A percentile compares a stretch with the other conserved stretches of the same genome.
Evolutionary conservation across 1,140 invertebrate species (phyloP).

Genomic region (Heterodera carotae): DNA sequence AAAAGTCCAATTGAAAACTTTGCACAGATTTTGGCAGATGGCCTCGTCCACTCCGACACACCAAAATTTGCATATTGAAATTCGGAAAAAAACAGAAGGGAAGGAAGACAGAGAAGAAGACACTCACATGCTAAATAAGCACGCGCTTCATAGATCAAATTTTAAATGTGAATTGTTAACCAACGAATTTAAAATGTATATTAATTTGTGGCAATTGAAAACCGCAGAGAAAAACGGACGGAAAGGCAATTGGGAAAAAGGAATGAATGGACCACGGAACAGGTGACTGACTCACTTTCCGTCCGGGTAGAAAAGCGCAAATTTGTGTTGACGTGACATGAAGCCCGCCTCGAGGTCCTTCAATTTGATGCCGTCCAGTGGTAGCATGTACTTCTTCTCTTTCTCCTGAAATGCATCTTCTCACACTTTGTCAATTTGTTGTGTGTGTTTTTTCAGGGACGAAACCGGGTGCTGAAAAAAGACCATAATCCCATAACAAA

Average conservation of each 20-base stretch:
- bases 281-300: constrained; percentile 68
- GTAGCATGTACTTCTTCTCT: constrained; percentile 99
- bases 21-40: background rate
- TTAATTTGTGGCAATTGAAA: too few species aligned
- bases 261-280: too few species aligned
- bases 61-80: background rate
- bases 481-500: too few species aligned
- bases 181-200: too few species aligned
- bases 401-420: too few species aligned
- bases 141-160: background rate
- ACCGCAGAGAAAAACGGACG: background rate
- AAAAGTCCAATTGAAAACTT: background rate
- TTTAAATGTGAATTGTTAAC: too few species aligned
- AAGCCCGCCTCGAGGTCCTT: constrained; percentile 95
- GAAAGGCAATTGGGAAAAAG: constrained; percentile 5
- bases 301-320: constrained; percentile 96
- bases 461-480: too few species aligned
- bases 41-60: constrained; percentile 1
- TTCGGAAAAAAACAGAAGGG: background rate
- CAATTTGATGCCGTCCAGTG: constrained; percentile 92
- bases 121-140: constrained; percentile 17
- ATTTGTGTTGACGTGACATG: constrained; percentile 94
- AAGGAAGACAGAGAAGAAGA: background rate
- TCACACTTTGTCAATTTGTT: too few species aligned
- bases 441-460: too few species aligned